Evolutionary conservation across 2,797 vertebrate species (phyloP), one percentile per base, ranked within the genome.

Genomic region (Manis pentadactyla): DNA sequence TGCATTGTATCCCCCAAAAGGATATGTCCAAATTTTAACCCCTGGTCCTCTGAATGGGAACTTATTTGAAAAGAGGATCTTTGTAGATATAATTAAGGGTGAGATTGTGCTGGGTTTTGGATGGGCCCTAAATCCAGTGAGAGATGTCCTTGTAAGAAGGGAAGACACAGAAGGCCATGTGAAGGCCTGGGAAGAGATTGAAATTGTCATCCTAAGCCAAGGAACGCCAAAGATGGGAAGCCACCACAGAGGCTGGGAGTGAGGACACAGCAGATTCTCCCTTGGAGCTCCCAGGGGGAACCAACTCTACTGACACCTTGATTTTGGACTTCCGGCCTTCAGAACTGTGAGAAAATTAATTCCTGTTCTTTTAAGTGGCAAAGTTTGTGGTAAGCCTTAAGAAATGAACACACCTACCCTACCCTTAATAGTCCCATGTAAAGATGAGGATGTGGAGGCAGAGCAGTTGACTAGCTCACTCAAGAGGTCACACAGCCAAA

Each of bases 161-260:
- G 34, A 42, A 13, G 34, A 1, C 2, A 9, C 9, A 74, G 27
- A 19, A 10, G 39, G 25, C n/a, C 15, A 2, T 4, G n/a, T 0
- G 39, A 77, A 11, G 42, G 34, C 7, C 23, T 34, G 21, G 39
- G 59, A 7, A 75, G 57, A 49, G 6, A 27, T 4, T 29, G 4
- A 37, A 51, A 14, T 15, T 13, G 10, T 37, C 2, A 4, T 10
- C 25, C 19, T 25, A 21, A 11, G 18, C 61, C 31, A 29, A 9
- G 64, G 51, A 17, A 12, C 2, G 6, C 42, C 23, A 34, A 29
- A 46, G 85, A 71, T 0, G 2, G 12, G 29, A 0, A 0, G 39
- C 21, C 42, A 31, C 68, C 69, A 7, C 17, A 27, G 59, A 29
- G 27, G 42, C 18, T 1, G 8, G 5, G 63, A 27, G 29, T 39